Base-by-base conservation (phyloP, 2,888 invertebrate genomes). In the Dendrolimus pini region DNA sequence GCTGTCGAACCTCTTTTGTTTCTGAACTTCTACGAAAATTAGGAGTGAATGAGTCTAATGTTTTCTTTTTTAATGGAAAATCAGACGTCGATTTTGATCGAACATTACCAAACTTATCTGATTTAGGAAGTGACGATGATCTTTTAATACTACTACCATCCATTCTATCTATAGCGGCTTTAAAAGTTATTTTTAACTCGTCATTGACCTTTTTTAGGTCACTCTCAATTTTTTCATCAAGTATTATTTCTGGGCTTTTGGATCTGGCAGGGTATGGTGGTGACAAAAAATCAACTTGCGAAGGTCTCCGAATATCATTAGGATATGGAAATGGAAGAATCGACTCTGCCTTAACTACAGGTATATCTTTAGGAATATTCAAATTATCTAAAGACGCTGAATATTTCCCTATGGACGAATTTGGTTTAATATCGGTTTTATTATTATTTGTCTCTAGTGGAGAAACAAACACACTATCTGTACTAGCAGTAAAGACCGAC, bases 91-190 rank as follows among this genome's bases (percentile, higher is more conserved):
- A 41, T 57, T 59, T 58, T n/a, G 61, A 41, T 55, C 53, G 47
- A 47, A 47, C 55, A 53, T 13, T 59, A 12, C 18, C 42, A 47
- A 41, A 53, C 7, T 12, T 54, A 52, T 59, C 47, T 54, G 57
- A 55, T 41, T 42, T 70, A 54, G 59, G 60, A 55, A 62, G 60
- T 13, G 68, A 67, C 47, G 66, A 57, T 18, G 68, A 65, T 59
- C 60, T 69, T 62, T 70, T 74, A 0, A 62, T 58, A 60, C 75
- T 78, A 54, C 69, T 72, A 9, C 78, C 78, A 58, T 71, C 78
- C 47, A 90, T 86, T 69, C 86, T 77, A 41, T 83, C 77, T 55
- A 90, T 75, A 1, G 89, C 90, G 53, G 84, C 82, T 70, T 82
- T 82, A 60, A 90, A 88, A 54, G 82, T 86, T 1, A 71, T 56